Percentiles rank a stretch among this genome's conserved stretches.
Evolutionary conservation across 2,888 invertebrate genomes (phyloP).

Genomic region (Pandemis heparana): DNA sequence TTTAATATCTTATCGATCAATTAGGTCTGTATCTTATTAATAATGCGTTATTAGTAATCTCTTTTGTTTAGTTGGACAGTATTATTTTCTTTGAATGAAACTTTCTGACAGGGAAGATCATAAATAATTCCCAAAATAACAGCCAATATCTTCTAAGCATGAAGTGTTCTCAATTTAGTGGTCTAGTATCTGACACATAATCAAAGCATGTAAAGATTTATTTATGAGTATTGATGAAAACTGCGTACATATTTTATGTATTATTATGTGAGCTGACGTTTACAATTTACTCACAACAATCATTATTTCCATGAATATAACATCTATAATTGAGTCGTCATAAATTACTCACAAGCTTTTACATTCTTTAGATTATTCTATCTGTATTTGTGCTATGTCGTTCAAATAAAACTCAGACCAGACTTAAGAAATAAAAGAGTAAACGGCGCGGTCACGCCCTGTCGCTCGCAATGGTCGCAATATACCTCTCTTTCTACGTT

Average conservation of each 20-base stretch:
- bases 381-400: not conserved
- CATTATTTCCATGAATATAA: no score
- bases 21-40: not conserved
- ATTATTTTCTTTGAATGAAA: not conserved
- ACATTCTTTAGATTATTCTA: not conserved
- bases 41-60: not conserved
- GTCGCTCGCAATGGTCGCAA: not conserved
- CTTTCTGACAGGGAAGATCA: not conserved
- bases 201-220: no score
- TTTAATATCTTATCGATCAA: not conserved
- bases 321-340: no score
- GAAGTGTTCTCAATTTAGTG: no score
- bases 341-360: not conserved
- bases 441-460: not conserved
- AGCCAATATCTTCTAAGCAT: no score
- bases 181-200: no score
- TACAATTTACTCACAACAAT: not conserved
- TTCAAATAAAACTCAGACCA: not conserved
- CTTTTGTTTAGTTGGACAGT: not conserved
- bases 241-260: no score
- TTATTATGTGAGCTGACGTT: no score
- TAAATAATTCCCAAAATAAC: not conserved
- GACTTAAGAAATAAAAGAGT: conserved; percentile 6
- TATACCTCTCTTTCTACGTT: not conserved
- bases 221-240: no score